Percentiles rank a stretch among this genome's conserved stretches.
phyloP scores from a whole-genome alignment of 2,113 vertebrate genomes.

The Nycticryphes semicollaris region DNA sequence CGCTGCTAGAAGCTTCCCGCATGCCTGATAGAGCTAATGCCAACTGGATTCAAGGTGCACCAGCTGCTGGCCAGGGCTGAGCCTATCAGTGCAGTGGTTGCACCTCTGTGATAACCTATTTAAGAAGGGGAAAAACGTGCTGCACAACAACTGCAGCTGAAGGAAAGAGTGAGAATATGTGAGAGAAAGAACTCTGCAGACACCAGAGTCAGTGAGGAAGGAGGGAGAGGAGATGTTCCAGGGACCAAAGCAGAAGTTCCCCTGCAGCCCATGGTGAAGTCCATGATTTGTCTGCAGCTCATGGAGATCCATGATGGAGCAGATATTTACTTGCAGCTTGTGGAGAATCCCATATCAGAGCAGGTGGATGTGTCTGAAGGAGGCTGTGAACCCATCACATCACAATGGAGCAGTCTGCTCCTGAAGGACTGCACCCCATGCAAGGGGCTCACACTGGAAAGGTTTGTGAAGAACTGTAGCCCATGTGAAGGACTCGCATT shows the following conservation, averaged over 20 bases:
- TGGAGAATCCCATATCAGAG: not conserved
- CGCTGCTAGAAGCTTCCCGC: not conserved
- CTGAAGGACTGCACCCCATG: not conserved
- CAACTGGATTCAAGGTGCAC: not conserved
- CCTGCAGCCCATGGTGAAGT: not conserved
- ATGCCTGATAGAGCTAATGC: not conserved
- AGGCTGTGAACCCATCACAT: not conserved
- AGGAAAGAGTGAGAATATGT: not conserved
- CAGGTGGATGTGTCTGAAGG: no score
- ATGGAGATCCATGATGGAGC: not conserved
- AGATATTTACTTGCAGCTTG: not conserved
- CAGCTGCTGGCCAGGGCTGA: not conserved
- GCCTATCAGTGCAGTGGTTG: no score
- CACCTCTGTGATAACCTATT: not conserved
- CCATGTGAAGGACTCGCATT: not conserved
- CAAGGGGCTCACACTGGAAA: not conserved
- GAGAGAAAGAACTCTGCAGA: not conserved
- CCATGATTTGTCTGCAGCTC: no score
- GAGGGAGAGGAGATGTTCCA: not conserved
- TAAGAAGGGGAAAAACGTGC: not conserved
- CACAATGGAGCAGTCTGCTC: not conserved
- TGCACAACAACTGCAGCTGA: not conserved
- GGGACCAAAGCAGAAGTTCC: not conserved
- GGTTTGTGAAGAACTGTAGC: not conserved
- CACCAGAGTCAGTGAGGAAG: not conserved